Conservation (phyloP, 2,888 invertebrate genomes). For the Uropetala carovei region DNA sequence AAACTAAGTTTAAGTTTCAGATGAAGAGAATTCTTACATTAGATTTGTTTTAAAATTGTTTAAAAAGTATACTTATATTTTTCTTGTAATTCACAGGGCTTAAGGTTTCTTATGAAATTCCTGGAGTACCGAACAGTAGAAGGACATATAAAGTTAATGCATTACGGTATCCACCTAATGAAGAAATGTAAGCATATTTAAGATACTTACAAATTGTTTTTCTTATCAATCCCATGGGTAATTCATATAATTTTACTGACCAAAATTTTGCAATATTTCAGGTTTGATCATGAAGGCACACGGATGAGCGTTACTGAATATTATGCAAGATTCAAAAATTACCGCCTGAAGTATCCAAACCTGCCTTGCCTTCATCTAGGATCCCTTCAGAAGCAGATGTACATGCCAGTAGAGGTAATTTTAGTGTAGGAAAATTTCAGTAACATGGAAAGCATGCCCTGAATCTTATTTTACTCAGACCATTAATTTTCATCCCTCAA, state of each 20-base stretch:
- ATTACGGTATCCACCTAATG: constrained; percentile 72
- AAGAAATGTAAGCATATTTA: constrained; percentile 71
- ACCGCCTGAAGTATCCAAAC: constrained; percentile 80
- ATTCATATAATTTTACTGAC: not conserved
- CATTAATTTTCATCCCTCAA: not conserved
- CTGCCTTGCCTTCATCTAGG: constrained; percentile 93
- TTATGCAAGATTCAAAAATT: constrained; percentile 74
- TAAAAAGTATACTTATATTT: not conserved
- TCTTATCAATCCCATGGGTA: not conserved
- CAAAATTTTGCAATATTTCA: constrained; percentile 62
- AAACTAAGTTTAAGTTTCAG: not conserved
- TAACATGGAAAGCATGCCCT: too few species aligned
- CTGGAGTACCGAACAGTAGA: constrained; percentile 73
- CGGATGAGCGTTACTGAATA: constrained; percentile 76
- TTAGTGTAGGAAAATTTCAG: not conserved
- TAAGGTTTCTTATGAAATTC: constrained; percentile 76
- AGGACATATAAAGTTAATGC: constrained; percentile 76
- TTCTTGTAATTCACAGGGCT: constrained; percentile 68
- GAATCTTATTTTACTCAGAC: too few species aligned
- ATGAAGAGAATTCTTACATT: not conserved
- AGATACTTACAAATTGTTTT: not conserved
- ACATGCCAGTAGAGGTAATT: constrained; percentile 74
- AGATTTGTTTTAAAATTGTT: not conserved
- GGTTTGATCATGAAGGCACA: constrained; percentile 69
- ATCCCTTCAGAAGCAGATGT: constrained; percentile 73